Percentiles rank a stretch among this genome's conserved stretches.
Evolutionary conservation across 2,797 vertebrate species (phyloP).

Genomic region (Apodemus agrarius): DNA sequence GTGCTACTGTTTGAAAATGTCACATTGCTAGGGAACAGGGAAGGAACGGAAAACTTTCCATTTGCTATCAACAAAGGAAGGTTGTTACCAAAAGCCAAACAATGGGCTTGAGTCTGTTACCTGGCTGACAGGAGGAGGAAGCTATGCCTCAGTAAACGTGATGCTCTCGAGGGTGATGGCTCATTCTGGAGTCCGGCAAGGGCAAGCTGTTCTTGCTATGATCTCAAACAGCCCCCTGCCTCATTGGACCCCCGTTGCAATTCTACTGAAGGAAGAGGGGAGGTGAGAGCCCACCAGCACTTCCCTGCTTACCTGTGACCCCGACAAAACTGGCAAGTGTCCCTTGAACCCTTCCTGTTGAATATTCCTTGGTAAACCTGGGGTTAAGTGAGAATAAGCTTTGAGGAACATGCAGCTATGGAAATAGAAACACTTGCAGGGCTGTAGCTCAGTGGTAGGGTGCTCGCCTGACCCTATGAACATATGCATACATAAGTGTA

Average conservation of each 20-base stretch:
- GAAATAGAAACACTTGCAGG: background rate
- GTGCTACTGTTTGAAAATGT: slow-evolving; percentile 84
- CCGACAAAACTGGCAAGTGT: background rate
- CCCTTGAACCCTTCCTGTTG: background rate
- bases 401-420: slow-evolving; percentile 4
- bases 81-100: slow-evolving; percentile 35
- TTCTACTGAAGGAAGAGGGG: background rate
- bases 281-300: background rate
- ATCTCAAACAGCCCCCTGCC: background rate
- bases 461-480: background rate
- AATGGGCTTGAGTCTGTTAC: slow-evolving; percentile 44
- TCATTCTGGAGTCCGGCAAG: background rate
- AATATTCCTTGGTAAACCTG: background rate
- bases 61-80: slow-evolving; percentile 71
- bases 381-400: background rate
- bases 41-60: slow-evolving; percentile 80
- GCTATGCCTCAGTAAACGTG: background rate
- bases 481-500: background rate
- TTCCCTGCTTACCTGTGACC: background rate
- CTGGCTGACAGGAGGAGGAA: slow-evolving; percentile 38
- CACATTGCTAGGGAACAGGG: slow-evolving; percentile 82
- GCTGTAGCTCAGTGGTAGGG: background rate
- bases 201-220: background rate
- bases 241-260: background rate
- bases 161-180: background rate